Conservation (phyloP, 2,797 vertebrate species). For the Ptychobarbus kaznakovi region DNA sequence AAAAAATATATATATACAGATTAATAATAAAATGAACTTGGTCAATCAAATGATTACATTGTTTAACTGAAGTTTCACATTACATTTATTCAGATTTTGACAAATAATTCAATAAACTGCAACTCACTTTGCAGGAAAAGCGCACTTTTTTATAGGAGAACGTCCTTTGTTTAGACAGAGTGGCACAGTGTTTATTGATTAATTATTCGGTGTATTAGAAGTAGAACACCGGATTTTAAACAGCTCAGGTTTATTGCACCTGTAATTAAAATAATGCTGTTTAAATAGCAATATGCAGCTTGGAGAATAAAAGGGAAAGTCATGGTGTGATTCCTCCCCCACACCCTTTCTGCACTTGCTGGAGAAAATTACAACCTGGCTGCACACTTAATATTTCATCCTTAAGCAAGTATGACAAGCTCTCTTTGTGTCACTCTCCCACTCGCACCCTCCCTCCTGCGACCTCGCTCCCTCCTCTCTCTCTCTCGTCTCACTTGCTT, state of each 20-base stretch:
- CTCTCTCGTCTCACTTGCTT: constrained; percentile 67
- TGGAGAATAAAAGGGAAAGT: constrained; percentile 40
- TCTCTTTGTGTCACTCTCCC: constrained; percentile 75
- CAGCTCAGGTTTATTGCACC: constrained; percentile 39
- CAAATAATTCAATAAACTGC: neutral
- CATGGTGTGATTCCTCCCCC: constrained; percentile 74
- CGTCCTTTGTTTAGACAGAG: neutral
- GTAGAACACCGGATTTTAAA: constrained; percentile 53
- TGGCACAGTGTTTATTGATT: constrained; percentile 63
- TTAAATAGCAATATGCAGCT: constrained; percentile 26
- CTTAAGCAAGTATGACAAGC: constrained; percentile 83
- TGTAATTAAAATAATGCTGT: constrained; percentile 62
- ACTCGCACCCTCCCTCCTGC: constrained; percentile 49
- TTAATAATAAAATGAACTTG: too few species aligned
- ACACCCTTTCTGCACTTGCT: constrained; percentile 74
- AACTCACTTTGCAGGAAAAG: neutral
- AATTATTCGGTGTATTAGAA: constrained; percentile 75
- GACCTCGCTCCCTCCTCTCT: constrained; percentile 51
- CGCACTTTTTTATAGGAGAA: neutral
- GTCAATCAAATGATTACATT: too few species aligned
- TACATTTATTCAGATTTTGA: too few species aligned
- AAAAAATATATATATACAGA: too few species aligned
- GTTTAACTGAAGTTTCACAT: too few species aligned
- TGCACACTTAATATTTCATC: constrained; percentile 83
- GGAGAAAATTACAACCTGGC: constrained; percentile 85